Percentiles rank a stretch among this genome's conserved stretches.
These are phyloP conservation scores for Clanis bilineata DNA, from an alignment of 2,888 invertebrate species.

Conservation along the genomic window DNA sequence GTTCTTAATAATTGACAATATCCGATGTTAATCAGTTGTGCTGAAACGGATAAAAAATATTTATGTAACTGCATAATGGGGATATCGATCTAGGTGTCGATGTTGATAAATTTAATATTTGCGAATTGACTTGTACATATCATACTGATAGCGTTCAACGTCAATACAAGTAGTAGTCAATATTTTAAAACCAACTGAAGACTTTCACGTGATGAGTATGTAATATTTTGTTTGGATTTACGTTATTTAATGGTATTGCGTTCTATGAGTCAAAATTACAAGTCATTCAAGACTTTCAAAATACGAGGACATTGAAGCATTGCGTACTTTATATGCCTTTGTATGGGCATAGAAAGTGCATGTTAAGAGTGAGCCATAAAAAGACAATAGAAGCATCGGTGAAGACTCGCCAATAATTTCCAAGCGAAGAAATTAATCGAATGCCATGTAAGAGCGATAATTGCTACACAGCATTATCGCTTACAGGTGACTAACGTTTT, in stretches of 20 bases:
- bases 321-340: conserved; percentile 22
- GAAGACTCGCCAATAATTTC: conserved; percentile 40
- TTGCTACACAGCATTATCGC: conserved; percentile 43
- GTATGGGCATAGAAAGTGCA: conserved; percentile 50
- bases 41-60: not conserved
- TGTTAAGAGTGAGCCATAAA: conserved; percentile 36
- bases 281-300: conserved; percentile 33
- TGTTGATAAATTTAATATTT: not conserved
- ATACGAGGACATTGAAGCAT: conserved; percentile 30
- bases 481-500: conserved; percentile 47
- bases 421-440: conserved; percentile 51
- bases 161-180: not conserved
- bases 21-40: not conserved
- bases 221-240: not conserved
- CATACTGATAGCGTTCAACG: not conserved
- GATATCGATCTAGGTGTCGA: not conserved
- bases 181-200: not conserved
- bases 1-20: not conserved
- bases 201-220: not conserved
- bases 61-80: not conserved
- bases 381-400: conserved; percentile 54
- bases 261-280: conserved; percentile 12
- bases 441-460: conserved; percentile 49
- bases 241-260: conserved; percentile 4
- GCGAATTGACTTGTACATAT: not conserved